Evolutionary conservation across 2,113 vertebrate genomes (phyloP).

Genomic region (Catharus fuscescens): DNA sequence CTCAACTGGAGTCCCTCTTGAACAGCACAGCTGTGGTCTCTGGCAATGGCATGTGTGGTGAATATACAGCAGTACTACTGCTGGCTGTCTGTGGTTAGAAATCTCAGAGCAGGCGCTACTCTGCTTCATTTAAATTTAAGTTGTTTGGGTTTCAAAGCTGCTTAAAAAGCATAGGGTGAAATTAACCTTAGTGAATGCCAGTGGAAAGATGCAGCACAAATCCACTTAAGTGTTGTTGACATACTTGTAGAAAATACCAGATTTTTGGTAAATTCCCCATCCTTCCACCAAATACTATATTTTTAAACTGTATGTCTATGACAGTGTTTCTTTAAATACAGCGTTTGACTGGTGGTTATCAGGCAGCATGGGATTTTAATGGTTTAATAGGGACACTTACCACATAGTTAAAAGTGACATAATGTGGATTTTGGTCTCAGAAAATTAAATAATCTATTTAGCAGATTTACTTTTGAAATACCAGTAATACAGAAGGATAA

Average conservation of each 20-base stretch:
- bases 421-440: neutral
- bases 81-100: neutral
- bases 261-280: neutral
- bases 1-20: neutral
- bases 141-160: neutral
- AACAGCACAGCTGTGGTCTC: rapidly evolving
- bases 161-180: neutral
- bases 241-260: neutral
- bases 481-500: neutral
- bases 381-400: neutral
- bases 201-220: neutral
- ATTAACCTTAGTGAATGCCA: neutral
- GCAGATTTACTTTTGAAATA: neutral
- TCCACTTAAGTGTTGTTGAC: neutral
- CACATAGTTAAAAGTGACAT: neutral
- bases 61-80: too few relatives aligned
- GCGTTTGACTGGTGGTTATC: neutral
- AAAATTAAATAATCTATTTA: neutral
- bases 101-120: neutral
- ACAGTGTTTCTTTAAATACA: neutral
- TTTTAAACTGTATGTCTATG: neutral
- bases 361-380: neutral
- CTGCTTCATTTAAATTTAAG: neutral
- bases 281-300: neutral
- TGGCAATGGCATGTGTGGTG: neutral